A percentile compares a stretch with the other conserved stretches of the same genome.
Evolutionary conservation across 1,140 invertebrate genomes (phyloP).

Genomic region (Hyposmocoma kahamanoa): DNA sequence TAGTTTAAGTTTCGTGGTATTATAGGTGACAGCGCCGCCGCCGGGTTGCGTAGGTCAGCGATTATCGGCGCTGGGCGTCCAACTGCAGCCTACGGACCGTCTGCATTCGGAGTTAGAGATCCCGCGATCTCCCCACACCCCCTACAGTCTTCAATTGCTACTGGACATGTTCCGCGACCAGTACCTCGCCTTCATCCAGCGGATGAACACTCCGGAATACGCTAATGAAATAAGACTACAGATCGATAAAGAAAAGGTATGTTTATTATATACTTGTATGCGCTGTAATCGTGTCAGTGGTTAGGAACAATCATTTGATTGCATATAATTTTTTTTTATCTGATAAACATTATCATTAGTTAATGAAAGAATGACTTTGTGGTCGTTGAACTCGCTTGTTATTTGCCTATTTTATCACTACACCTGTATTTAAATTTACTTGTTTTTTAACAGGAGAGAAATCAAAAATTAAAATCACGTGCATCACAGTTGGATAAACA

Average conservation of each 20-base stretch:
- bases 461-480: constrained; percentile 84
- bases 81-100: constrained; percentile 74
- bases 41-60: constrained; percentile 94
- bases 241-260: constrained; percentile 86
- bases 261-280: no score
- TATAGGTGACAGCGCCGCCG: constrained; percentile 78
- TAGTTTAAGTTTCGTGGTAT: background rate
- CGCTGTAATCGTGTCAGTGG: no score
- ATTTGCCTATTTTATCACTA: no score
- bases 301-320: no score
- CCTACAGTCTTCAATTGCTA: constrained; percentile 89
- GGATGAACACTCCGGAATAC: constrained; percentile 87
- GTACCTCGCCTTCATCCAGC: constrained; percentile 86
- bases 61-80: constrained; percentile 81
- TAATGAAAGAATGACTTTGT: no score
- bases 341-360: no score
- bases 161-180: constrained; percentile 89
- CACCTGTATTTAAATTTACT: no score
- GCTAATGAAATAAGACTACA: constrained; percentile 81
- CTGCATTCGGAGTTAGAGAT: constrained; percentile 88
- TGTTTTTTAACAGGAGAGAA: constrained; percentile 77
- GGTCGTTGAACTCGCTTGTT: no score
- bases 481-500: constrained; percentile 92
- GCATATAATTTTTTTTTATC: no score
- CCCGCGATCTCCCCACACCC: constrained; percentile 83